Evolutionary conservation across 2,888 invertebrate species (phyloP), one percentile per base, ranked within the genome.

Genomic region (Oscheius sp.): DNA sequence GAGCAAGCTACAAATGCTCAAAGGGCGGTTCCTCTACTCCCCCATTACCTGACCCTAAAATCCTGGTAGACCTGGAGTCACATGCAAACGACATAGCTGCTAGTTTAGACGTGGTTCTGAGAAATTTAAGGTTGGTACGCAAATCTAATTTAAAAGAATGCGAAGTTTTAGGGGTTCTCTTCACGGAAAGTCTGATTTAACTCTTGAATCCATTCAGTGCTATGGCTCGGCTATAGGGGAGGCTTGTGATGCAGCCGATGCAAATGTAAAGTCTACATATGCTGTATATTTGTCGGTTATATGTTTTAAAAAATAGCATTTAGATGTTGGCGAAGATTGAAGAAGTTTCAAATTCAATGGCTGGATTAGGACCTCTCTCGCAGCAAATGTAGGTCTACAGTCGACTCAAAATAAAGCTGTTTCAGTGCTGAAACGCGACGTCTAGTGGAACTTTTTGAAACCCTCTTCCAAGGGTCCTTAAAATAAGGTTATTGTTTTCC

Each of bases 271-370:
- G 48, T 71, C 79, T 6, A 83, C 81, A 6, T 85, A 85, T 71
- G 80, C 84, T 45, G 83, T 82, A 39, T 0, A 31, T 39, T 42
- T 3, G 6, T n/a, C 10, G 3, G 6, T 12, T 15, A 29, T 48
- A 46, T 20, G 12, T 39, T 12, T 29, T 17, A 46, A 2, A 8
- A 31, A 31, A 64, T 5, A 10, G 15, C 17, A 17, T 55, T 53
- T 37, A 65, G 65, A 80, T 85, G 78, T 55, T 85, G 33, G 84
- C 85, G 2, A 85, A 85, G 70, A 76, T 83, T 12, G 85, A 85
- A 64, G 85, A 85, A 67, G 75, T 85, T 15, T 83, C 78, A 72
- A 74, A 74, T 17, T 71, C 79, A n/a, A 76, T 85, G 80, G 71
- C 72, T 33, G 75, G 77, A 50, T 72, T 83, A 6, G 71, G 76